A percentile compares a stretch with the other conserved stretches of the same genome.
These are phyloP conservation scores for Spheniscus humboldti DNA, from an alignment of 2,797 vertebrate species.

Conservation along the genomic window DNA sequence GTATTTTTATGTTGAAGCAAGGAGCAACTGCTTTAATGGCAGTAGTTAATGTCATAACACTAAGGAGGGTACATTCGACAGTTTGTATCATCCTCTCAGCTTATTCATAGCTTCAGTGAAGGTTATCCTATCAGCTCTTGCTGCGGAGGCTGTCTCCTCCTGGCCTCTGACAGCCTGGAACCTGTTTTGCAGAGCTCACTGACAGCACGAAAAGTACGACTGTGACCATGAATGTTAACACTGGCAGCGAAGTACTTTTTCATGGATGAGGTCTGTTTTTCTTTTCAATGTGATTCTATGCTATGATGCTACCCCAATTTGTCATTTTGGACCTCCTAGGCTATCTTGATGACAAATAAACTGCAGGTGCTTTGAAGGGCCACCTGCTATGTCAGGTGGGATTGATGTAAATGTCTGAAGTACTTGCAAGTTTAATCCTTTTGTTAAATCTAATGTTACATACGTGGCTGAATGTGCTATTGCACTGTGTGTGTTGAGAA, in stretches of 20 bases:
- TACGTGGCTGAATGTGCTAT: background rate
- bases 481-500: background rate
- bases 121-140: background rate
- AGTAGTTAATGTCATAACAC: background rate
- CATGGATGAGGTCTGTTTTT: background rate
- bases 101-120: background rate
- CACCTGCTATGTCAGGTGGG: background rate
- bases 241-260: background rate
- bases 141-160: background rate
- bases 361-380: slow-evolving; percentile 1
- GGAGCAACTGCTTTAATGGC: background rate
- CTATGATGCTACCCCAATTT: background rate
- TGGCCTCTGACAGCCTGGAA: accelerated
- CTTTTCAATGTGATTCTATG: background rate
- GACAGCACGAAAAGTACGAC: background rate
- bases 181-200: background rate
- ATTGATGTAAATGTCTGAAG: background rate
- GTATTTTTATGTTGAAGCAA: background rate
- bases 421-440: background rate
- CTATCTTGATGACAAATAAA: background rate
- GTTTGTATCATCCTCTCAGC: background rate
- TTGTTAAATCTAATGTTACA: background rate
- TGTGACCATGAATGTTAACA: background rate
- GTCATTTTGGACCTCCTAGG: background rate
- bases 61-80: background rate